Evolutionary conservation across 2,888 invertebrate genomes (phyloP).

Genomic region (Chrysotoxum bicinctum): DNA sequence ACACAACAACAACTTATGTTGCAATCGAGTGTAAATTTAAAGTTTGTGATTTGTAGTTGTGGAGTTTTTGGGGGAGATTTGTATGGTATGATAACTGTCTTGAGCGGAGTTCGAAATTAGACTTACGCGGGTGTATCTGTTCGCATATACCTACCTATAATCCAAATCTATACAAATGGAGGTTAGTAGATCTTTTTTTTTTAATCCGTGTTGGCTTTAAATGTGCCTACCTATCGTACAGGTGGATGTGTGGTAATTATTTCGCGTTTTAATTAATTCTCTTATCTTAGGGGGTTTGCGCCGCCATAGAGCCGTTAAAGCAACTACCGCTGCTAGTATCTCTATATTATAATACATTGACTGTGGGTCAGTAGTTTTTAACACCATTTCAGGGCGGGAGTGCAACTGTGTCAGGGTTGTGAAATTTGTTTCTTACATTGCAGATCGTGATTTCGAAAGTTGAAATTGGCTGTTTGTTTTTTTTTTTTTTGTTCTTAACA

Average conservation of each 20-base stretch:
- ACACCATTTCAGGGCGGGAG: slow-evolving; percentile 65
- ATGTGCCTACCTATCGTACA: slow-evolving; percentile 22
- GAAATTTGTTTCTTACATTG: slow-evolving; percentile 46
- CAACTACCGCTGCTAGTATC: background rate
- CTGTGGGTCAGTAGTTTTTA: slow-evolving; percentile 55
- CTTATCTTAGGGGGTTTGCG: slow-evolving; percentile 51
- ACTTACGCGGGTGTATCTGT: slow-evolving; percentile 45
- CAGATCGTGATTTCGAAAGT: slow-evolving; percentile 69
- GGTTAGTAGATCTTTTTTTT: slow-evolving; percentile 2
- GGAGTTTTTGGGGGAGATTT: slow-evolving; percentile 62
- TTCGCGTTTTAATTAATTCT: slow-evolving; percentile 72
- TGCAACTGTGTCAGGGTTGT: slow-evolving; percentile 64
- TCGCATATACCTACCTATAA: background rate
- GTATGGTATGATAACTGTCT: slow-evolving; percentile 42
- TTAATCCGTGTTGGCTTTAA: background rate
- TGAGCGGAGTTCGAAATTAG: slow-evolving; percentile 29
- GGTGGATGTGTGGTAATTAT: slow-evolving; percentile 72
- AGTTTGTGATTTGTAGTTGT: slow-evolving; percentile 61
- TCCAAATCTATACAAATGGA: background rate
- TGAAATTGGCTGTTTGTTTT: slow-evolving; percentile 35
- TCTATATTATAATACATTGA: background rate
- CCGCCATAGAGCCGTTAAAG: background rate
- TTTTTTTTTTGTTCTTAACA: background rate
- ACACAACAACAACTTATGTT: slow-evolving; percentile 39
- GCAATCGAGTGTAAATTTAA: slow-evolving; percentile 50